A percentile compares a stretch with the other conserved stretches of the same genome.
phyloP scores from a whole-genome alignment of 1,140 invertebrate species.

The Saccostrea glomerata region DNA sequence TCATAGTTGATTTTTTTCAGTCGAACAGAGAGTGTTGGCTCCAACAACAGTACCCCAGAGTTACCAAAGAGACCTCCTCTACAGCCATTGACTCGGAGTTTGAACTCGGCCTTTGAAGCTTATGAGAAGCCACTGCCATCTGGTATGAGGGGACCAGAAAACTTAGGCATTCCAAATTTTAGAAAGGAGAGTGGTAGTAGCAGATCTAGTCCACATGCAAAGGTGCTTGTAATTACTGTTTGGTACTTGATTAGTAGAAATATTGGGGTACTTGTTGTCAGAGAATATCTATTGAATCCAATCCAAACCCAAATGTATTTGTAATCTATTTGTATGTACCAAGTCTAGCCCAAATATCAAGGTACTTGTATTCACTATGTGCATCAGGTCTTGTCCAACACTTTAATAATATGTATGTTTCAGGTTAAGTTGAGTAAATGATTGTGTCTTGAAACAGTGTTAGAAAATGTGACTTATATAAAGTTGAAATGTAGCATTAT shows the following conservation, averaged over 20 bases:
- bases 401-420: too few species aligned
- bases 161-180: constrained; percentile 15
- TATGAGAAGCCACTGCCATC: constrained; percentile 65
- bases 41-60: constrained; percentile 58
- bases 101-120: constrained; percentile 67
- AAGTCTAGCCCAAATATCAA: too few species aligned
- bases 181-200: not conserved
- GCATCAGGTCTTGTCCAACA: too few species aligned
- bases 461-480: too few species aligned
- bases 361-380: too few species aligned
- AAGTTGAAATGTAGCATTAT: too few species aligned
- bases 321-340: not conserved
- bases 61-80: constrained; percentile 58
- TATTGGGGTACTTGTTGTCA: too few species aligned
- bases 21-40: constrained; percentile 61
- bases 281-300: too few species aligned
- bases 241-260: too few species aligned
- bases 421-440: too few species aligned
- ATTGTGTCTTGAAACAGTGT: too few species aligned
- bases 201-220: constrained; percentile 2
- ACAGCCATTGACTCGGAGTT: constrained; percentile 63
- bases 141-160: not conserved
- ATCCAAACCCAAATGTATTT: not conserved
- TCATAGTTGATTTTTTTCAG: constrained; percentile 30
- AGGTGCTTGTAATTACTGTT: not conserved